A percentile compares a stretch with the other conserved stretches of the same genome.
These are phyloP conservation scores for Micromussa lordhowensis DNA, from an alignment of 92 coral and sea anemone species.

Conservation along the genomic window DNA sequence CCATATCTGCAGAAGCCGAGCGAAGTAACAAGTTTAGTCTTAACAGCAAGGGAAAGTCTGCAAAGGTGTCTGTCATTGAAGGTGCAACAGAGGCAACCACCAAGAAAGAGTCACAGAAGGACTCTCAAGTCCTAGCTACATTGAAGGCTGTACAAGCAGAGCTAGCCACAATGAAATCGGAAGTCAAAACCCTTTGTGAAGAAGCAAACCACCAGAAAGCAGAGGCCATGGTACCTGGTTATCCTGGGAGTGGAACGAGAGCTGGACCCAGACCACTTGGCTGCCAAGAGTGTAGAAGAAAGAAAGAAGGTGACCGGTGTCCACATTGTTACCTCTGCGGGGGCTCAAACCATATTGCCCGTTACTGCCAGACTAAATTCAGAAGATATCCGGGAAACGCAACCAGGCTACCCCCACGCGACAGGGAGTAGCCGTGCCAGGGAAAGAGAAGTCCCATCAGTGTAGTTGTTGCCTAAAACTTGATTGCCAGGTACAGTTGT, in stretches of 20 bases:
- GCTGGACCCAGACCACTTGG: too few species aligned
- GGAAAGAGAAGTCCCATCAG: too few species aligned
- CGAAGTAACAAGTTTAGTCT: constrained; percentile 6
- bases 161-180: constrained; percentile 38
- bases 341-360: constrained; percentile 26
- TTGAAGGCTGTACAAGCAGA: constrained; percentile 58
- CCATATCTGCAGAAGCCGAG: constrained; percentile 28
- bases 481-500: too few species aligned
- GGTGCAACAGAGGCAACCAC: neutral
- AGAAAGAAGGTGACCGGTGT: constrained; percentile 2
- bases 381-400: too few species aligned
- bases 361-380: constrained; percentile 25
- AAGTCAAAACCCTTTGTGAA: constrained; percentile 27
- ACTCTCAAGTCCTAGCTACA: constrained; percentile 32
- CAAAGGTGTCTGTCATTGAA: neutral
- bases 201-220: neutral
- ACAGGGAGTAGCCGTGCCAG: too few species aligned
- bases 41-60: neutral
- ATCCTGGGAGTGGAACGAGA: neutral
- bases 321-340: constrained; percentile 38
- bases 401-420: too few species aligned
- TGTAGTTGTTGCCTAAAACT: too few species aligned
- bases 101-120: constrained; percentile 26
- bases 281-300: too few species aligned
- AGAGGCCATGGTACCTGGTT: too few species aligned